phyloP scores from a whole-genome alignment of 2,888 invertebrate species.

The Allacma fusca region DNA sequence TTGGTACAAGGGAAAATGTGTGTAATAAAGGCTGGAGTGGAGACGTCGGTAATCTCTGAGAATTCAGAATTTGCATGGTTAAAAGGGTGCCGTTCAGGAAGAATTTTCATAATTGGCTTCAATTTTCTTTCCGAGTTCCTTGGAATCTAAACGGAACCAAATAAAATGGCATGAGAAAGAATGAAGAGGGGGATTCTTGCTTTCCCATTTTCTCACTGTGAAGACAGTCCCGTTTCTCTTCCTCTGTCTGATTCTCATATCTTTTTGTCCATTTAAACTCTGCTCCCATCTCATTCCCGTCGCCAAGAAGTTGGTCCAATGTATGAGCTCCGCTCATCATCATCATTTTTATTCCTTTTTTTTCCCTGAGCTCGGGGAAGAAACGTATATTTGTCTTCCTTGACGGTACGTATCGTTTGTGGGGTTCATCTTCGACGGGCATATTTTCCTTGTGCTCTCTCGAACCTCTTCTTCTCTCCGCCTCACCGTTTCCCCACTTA shows the following conservation, averaged over 20 bases:
- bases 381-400: neutral
- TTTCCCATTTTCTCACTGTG: neutral
- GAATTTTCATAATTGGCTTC: constrained; percentile 42
- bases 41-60: constrained; percentile 10
- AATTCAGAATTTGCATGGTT: constrained; percentile 28
- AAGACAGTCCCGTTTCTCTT: no score
- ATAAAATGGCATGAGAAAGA: neutral
- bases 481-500: neutral
- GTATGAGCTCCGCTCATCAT: constrained; percentile 12
- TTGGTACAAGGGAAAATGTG: neutral
- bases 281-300: neutral
- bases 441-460: neutral
- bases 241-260: neutral
- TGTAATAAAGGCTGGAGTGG: neutral
- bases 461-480: neutral
- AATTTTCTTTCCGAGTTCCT: constrained; percentile 25
- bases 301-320: neutral
- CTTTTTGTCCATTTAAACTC: neutral
- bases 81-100: constrained; percentile 3
- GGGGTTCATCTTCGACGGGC: neutral
- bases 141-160: constrained; percentile 5
- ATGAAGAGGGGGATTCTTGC: neutral
- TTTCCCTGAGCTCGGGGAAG: neutral
- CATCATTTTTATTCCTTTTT: constrained; percentile 24
- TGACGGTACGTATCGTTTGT: neutral